Evolutionary conservation across 2,113 vertebrate species (phyloP), one percentile per base, ranked within the genome.

Genomic region (Prolemur simus): DNA sequence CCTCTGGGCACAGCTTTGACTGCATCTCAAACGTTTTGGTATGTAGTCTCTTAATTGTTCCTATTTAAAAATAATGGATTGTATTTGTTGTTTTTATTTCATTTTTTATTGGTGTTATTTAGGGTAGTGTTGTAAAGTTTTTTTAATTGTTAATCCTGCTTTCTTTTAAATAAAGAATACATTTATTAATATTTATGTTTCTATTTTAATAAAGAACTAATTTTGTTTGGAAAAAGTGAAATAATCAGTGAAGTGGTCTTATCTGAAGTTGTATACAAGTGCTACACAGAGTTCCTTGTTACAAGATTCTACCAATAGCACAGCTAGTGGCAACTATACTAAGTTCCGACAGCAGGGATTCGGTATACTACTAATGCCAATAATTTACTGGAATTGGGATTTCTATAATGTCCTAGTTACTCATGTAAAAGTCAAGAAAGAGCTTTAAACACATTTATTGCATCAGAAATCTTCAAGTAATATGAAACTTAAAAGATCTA

Each of bases 101-200:
- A 71, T 82, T 91, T 97, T 96, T 95, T 52, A 94, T 42, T 96
- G 52, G 15, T 96, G n/a, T 96, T 92, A 86, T 95, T 95, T 96
- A 92, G 66, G 54, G 63, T 91, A 96, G 71, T 92, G 23, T 95
- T 96, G 8, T 96, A 58, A 97, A 39, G 37, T 82, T 95, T 96
- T 89, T 76, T 64, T 89, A 63, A 56, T 81, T 96, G 85, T 91
- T 94, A 97, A 96, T 91, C 49, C 63, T 96, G 49, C 76, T 92
- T 93, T 87, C 86, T 86, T 96, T 69, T 91, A 77, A 97, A 96
- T 97, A 95, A 97, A 97, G 32, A 96, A 49, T 88, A 88, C 63
- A 69, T 82, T 94, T 97, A 97, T 97, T 97, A 95, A 93, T 96
- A 97, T 97, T 97, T 98, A 96, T 93, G 81, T 96, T 97, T 52